Evolutionary conservation across 2,888 invertebrate genomes (phyloP), one percentile per base, ranked within the genome.

Genomic region (Drosophila neutralis): DNA sequence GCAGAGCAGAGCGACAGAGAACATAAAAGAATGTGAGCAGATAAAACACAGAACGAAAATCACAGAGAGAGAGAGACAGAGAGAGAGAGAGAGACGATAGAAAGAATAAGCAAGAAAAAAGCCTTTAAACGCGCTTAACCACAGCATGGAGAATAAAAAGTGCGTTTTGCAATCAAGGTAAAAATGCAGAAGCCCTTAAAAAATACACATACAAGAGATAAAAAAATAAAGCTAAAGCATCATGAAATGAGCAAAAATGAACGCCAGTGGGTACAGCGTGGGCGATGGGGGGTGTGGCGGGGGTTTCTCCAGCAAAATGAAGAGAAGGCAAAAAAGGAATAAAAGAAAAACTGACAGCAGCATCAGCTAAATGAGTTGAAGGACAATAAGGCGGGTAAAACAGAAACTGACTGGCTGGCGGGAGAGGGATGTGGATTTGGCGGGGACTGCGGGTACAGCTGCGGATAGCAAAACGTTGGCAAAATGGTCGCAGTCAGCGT

Each of bases 91-190:
- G 4, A 13, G 24, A 21, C 10, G 35, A 15, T 21, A 27, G 42
- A 18, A 2, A 18, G 18, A 27, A 7, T 1, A n/a, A 8, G 54
- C n/a, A 29, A 29, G 42, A 31, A 29, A 29, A 35, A 57, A 49
- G 62, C 79, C 75, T 81, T 83, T 83, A 84, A 83, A 83, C 81
- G 80, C 84, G 80, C 81, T 85, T 85, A 85, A 83, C 72, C 84
- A 79, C 81, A 76, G 76, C 84, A 78, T 74, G 73, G 54, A 69
- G 75, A 84, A 86, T 83, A 84, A 84, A 83, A 87, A 84, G 83
- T 84, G 87, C 84, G 87, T 86, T 83, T 82, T 79, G 81, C 84
- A 85, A 86, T 85, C 84, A 87, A 85, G 84, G 87, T 83, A 83
- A 83, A 85, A 84, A 85, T 75, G 73, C 65, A 48, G 78, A 76